Evolutionary conservation across 2,113 vertebrate genomes (phyloP).

Genomic region (Hippolais icterina): DNA sequence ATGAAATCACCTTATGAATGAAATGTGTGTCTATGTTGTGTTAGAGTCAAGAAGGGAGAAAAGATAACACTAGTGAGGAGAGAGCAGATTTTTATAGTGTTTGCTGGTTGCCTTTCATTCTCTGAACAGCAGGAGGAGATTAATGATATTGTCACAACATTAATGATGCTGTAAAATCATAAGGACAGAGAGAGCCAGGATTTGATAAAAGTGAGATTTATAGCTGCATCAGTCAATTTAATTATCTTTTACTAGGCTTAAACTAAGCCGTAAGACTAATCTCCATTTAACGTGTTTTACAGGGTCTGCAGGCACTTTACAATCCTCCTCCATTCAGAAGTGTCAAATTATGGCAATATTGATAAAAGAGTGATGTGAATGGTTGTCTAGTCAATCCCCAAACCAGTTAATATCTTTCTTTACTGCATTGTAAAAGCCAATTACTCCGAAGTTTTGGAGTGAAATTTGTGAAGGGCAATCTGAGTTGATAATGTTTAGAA

Average conservation of each 20-base stretch:
- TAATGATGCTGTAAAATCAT: conserved; percentile 81
- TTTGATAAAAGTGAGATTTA: conserved; percentile 81
- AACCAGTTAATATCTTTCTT: conserved; percentile 68
- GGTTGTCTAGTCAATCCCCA: conserved; percentile 61
- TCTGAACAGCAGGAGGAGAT: conserved; percentile 31
- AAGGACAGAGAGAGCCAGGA: conserved; percentile 56
- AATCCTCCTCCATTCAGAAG: conserved; percentile 73
- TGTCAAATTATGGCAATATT: conserved; percentile 81
- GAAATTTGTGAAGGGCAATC: conserved; percentile 73
- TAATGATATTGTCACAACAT: conserved; percentile 69
- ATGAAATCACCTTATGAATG: neutral
- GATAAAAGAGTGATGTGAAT: conserved; percentile 74
- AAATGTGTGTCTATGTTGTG: neutral
- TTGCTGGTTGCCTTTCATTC: neutral
- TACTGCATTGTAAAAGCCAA: conserved; percentile 81
- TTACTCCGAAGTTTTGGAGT: conserved; percentile 71
- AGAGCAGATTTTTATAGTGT: neutral
- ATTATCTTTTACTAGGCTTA: conserved; percentile 80
- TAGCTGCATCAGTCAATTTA: conserved; percentile 78
- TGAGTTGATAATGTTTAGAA: conserved; percentile 75
- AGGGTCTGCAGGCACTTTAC: conserved; percentile 74
- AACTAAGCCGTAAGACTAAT: conserved; percentile 75
- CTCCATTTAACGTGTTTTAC: conserved; percentile 72
- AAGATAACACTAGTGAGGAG: neutral
- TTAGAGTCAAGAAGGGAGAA: neutral